Evolutionary conservation across 2,113 vertebrate genomes (phyloP), one percentile per base, ranked within the genome.

Genomic region (Myodes glareolus): DNA sequence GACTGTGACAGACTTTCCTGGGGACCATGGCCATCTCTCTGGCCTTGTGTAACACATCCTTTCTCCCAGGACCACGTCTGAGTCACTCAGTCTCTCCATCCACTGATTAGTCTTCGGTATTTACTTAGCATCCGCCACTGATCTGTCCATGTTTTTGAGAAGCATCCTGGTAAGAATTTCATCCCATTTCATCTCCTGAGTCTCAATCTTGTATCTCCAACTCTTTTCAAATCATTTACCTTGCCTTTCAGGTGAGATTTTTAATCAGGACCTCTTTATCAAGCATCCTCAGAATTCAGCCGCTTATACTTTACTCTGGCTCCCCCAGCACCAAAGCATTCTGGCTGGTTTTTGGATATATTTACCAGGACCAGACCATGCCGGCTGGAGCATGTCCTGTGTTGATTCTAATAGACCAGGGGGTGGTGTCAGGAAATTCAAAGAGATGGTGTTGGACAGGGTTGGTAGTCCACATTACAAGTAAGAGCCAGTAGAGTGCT

Each of bases 381-480:
- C 45, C 19, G 47, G 23, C 39, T 10, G 0, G 5, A 29, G 12
- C 3, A 0, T 4, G 7, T 2, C 13, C 50, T 75, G 6, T 6
- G 19, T 55, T 29, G 23, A 29, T 17, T 23, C 23, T 17, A 39
- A 36, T 33, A 23, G 36, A 61, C 31, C 75, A 19, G 10, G 9
- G 11, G 3, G 8, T 12, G 3, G 23, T 11, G 0, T 77, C 0
- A 39, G 81, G 13, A 42, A 31, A 31, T 29, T 67, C 45, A 67
- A 65, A 84, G 25, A 39, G 42, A 52, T 7, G 72, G 19, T 63
- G 7, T 50, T 76, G 61, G 5, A 36, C 47, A 33, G 47, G 9
- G 13, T 3, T 6, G 10, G 6, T 58, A 25, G 63, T 25, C 58
- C 47, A 31, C 11, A 16, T 11, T 91, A 80, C 27, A 84, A 50